Base-by-base conservation (phyloP, 2,888 invertebrate species). In the Linnaemya vulpina region DNA sequence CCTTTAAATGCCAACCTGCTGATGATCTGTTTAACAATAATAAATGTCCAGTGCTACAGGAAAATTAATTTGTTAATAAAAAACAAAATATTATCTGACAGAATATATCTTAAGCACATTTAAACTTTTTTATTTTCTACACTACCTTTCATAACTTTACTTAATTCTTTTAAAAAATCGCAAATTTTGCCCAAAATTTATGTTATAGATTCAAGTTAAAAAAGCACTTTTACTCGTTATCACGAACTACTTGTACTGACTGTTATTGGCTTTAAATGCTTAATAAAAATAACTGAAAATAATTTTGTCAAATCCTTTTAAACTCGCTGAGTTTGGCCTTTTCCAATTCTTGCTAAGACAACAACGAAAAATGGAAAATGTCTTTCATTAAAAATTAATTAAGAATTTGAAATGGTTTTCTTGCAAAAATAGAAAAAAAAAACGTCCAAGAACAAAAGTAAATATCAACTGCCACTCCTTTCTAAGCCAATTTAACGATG, bases 1-100 rank as follows among this genome's bases (percentile, higher is more conserved):
- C 89, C 4, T 92, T 92, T 74, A 87, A 86, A 11, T 92, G 92
- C 63, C 89, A 89, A 15, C 70, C 58, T 0, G 87, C 88, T 4
- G 90, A 90, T 75, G 58, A 83, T 11, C 83, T 91, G 25, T 90
- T 88, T 75, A 87, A 87, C 25, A 86, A 83, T 49, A 87, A 86
- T 17, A 86, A 83, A 15, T 90, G 89, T 80, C 25, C 63, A 43
- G 22, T 78, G 43, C 63, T 82, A 43, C 58, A 65, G 20, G 82
- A 77, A 30, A 75, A 79, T 75, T 80, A 60, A 65, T n/a, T 38
- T 17, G 38, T 1, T 25, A 7, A 22, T 25, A 25, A 53, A n/a
- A n/a, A n/a, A 53, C 10, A 35, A 25, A 49, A 35, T 35, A n/a
- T 9, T 35, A 7, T 1, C 58, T 17, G 15, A 58, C 8, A 35